Conservation (phyloP, 2,888 invertebrate species). For the Ashinkailepas kermadecensis region DNA sequence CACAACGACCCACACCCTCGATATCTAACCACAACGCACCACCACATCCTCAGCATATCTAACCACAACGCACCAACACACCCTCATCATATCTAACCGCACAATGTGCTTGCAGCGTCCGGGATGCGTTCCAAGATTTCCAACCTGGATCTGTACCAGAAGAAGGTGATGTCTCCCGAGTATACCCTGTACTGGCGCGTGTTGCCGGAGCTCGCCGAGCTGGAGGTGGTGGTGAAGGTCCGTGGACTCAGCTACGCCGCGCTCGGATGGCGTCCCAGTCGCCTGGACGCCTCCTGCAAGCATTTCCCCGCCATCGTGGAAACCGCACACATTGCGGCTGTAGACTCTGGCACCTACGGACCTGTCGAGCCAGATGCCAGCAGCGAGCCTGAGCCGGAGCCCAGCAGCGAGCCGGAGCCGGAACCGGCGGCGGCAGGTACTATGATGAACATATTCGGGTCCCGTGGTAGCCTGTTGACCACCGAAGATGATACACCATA, state of each 20-base stretch:
- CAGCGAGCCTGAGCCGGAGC: neutral
- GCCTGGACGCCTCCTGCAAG: slow-evolving; percentile 60
- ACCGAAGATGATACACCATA: too few relatives aligned
- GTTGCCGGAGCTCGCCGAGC: slow-evolving; percentile 67
- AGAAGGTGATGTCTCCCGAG: slow-evolving; percentile 57
- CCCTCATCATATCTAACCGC: too few relatives aligned
- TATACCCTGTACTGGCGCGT: slow-evolving; percentile 79
- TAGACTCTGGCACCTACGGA: neutral
- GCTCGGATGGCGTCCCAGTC: slow-evolving; percentile 79
- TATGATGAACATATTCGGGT: neutral
- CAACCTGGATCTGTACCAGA: too few relatives aligned
- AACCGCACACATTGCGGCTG: neutral
- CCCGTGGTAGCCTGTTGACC: too few relatives aligned
- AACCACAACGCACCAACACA: too few relatives aligned
- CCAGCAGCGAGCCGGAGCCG: slow-evolving; percentile 30
- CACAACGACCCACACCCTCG: too few relatives aligned
- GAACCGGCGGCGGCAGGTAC: neutral
- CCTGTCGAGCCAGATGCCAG: too few relatives aligned
- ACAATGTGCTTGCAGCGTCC: too few relatives aligned
- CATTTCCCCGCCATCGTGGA: slow-evolving; percentile 62
- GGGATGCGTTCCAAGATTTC: too few relatives aligned
- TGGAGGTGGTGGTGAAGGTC: slow-evolving; percentile 80
- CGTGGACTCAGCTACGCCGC: slow-evolving; percentile 81
- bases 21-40: too few relatives aligned
- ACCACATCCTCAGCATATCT: too few relatives aligned